phyloP scores from a whole-genome alignment of 2,888 invertebrate species.

The Dastarcus helophoroides region DNA sequence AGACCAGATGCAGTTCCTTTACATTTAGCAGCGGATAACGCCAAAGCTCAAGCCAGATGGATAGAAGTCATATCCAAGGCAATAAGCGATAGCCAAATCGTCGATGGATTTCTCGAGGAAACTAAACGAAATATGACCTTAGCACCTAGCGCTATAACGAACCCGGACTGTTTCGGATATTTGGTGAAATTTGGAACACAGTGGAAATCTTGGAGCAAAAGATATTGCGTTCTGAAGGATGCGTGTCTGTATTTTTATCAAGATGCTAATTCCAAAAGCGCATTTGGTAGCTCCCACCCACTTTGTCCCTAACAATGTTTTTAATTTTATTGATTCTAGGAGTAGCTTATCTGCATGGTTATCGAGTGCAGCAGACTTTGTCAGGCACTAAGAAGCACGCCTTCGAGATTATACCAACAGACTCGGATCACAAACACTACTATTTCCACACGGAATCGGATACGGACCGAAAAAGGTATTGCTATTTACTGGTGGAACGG shows the following conservation, averaged over 20 bases:
- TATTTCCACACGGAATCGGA: slow-evolving; percentile 91
- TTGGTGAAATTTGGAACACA: slow-evolving; percentile 76
- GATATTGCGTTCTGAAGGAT: slow-evolving; percentile 90
- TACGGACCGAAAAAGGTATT: slow-evolving; percentile 90
- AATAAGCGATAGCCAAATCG: slow-evolving; percentile 44
- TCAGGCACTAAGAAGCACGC: slow-evolving; percentile 83
- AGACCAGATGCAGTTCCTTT: slow-evolving; percentile 59
- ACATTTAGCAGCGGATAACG: slow-evolving; percentile 69
- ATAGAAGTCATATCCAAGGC: slow-evolving; percentile 66
- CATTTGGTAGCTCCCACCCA: slow-evolving; percentile 55
- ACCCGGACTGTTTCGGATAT: slow-evolving; percentile 90
- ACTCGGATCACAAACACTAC: slow-evolving; percentile 75
- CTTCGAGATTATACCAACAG: slow-evolving; percentile 83
- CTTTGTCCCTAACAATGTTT: background rate
- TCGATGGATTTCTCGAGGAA: slow-evolving; percentile 59
- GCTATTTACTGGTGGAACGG: too few relatives aligned
- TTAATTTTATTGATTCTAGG: slow-evolving; percentile 55
- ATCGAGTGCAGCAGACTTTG: slow-evolving; percentile 74
- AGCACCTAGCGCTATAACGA: slow-evolving; percentile 65
- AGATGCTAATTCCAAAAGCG: slow-evolving; percentile 74
- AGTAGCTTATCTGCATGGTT: slow-evolving; percentile 89
- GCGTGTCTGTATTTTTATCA: slow-evolving; percentile 91
- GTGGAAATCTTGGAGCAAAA: slow-evolving; percentile 81
- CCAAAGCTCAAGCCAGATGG: slow-evolving; percentile 41
- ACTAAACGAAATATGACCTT: slow-evolving; percentile 71